phyloP scores from a whole-genome alignment of 2,113 vertebrate genomes.

The Guaruba guarouba region DNA sequence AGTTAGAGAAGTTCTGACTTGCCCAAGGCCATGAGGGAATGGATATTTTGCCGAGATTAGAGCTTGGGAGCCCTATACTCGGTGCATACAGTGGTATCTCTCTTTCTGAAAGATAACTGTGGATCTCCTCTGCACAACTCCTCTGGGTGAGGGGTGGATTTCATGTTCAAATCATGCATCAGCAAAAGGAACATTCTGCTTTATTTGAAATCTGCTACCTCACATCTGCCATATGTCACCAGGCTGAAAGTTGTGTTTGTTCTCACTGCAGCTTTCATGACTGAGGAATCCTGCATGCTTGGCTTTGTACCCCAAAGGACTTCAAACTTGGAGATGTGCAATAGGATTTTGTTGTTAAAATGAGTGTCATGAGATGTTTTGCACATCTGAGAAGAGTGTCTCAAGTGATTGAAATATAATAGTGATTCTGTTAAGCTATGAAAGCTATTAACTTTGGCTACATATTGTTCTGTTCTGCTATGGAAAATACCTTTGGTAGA shows the following conservation, averaged over 20 bases:
- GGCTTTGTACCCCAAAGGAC: not conserved
- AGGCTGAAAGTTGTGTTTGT: conserved; percentile 40
- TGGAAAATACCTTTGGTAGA: not conserved
- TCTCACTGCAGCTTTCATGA: not conserved
- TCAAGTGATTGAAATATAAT: not conserved
- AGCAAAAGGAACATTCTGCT: conserved; percentile 60
- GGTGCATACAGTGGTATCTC: not conserved
- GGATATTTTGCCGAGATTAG: not conserved
- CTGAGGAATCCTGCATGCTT: not conserved
- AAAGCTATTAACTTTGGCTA: not conserved
- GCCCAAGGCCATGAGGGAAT: conserved; percentile 38
- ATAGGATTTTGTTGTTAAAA: not conserved
- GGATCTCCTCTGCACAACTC: not conserved
- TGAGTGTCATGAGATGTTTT: not conserved
- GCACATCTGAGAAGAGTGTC: not conserved
- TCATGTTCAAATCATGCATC: conserved; percentile 36
- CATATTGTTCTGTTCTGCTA: not conserved
- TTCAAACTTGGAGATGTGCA: not conserved
- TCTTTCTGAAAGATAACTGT: not conserved
- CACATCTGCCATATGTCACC: conserved; percentile 47
- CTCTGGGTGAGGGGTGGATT: conserved; percentile 10
- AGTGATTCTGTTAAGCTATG: not conserved
- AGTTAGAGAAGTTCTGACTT: conserved; percentile 53
- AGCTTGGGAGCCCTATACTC: not conserved
- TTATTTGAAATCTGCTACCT: conserved; percentile 58